Conservation (phyloP, 2,888 invertebrate species). For the Plusia festucae region DNA sequence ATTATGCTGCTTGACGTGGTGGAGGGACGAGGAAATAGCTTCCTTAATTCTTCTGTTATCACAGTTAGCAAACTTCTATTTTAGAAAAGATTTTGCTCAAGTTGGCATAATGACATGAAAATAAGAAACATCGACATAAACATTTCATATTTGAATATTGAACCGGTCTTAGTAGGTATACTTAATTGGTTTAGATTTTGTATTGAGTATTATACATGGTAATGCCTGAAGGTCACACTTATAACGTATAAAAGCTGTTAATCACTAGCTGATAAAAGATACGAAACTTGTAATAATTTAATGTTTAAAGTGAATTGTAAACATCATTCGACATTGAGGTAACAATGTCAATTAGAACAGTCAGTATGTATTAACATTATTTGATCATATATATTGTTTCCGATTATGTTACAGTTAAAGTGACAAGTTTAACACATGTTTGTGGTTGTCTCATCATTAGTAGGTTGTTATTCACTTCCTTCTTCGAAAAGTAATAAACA, state of each 20-base stretch:
- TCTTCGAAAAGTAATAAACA: too few relatives aligned
- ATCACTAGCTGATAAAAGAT: too few relatives aligned
- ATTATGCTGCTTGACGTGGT: conserved; percentile 80
- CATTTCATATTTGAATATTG: not conserved
- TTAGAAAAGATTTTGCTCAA: conserved; percentile 31
- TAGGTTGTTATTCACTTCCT: too few relatives aligned
- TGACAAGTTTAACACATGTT: too few relatives aligned
- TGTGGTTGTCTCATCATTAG: too few relatives aligned
- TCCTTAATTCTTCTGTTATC: conserved; percentile 74
- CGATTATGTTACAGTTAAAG: too few relatives aligned
- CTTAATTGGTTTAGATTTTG: not conserved
- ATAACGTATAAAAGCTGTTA: not conserved
- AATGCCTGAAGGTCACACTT: not conserved
- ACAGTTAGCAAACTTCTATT: conserved; percentile 68
- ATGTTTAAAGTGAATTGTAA: too few relatives aligned
- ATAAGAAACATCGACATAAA: not conserved
- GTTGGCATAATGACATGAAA: conserved; percentile 8
- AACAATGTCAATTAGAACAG: too few relatives aligned
- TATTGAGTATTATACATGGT: not conserved
- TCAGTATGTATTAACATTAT: too few relatives aligned
- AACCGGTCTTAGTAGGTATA: not conserved
- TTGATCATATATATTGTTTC: too few relatives aligned
- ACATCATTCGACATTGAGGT: too few relatives aligned
- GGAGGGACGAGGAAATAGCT: conserved; percentile 81
- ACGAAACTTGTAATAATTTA: too few relatives aligned